These are phyloP conservation scores for Eledone cirrhosa DNA, from an alignment of 2,888 invertebrate species.

Conservation along the genomic window DNA sequence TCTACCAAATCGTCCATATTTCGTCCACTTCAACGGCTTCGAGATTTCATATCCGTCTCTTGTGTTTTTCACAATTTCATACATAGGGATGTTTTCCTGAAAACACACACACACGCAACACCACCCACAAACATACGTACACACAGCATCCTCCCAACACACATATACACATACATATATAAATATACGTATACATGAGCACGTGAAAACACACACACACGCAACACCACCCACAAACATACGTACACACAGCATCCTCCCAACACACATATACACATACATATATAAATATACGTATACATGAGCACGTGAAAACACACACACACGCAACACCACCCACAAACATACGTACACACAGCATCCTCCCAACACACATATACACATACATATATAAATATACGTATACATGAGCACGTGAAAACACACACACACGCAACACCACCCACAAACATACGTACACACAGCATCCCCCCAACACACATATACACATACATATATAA, in stretches of 20 bases:
- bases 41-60: too few species aligned
- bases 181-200: too few species aligned
- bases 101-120: too few species aligned
- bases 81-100: too few species aligned
- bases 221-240: background rate
- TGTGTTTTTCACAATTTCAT: too few species aligned
- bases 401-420: background rate
- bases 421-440: too few species aligned
- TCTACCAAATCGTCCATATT: too few species aligned
- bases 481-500: background rate
- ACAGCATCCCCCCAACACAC: too few species aligned
- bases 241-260: background rate
- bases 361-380: background rate
- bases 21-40: too few species aligned
- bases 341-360: background rate
- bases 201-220: too few species aligned
- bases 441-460: background rate
- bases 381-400: background rate
- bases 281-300: background rate
- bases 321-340: background rate
- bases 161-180: background rate
- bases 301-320: background rate
- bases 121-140: background rate
- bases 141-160: too few species aligned
- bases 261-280: background rate